phyloP scores from a whole-genome alignment of 2,113 vertebrate species.

The Sander vitreus region DNA sequence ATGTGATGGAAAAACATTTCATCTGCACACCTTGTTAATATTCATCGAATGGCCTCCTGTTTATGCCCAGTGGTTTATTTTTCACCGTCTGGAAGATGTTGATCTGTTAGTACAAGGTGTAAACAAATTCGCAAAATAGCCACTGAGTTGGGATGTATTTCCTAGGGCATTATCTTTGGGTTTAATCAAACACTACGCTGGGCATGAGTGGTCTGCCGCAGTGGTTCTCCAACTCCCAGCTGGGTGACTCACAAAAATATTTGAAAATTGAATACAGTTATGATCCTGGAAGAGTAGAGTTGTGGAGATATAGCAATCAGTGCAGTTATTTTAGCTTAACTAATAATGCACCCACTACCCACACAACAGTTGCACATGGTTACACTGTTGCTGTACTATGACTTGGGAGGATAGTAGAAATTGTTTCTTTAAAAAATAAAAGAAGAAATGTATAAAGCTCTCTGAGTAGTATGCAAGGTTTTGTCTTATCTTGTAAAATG shows the following conservation, averaged over 20 bases:
- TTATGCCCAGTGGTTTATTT: slow-evolving; percentile 13
- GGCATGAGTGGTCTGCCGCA: neutral
- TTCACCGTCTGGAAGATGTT: slow-evolving; percentile 4
- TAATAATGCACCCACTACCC: neutral
- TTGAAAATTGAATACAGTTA: neutral
- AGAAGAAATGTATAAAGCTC: neutral
- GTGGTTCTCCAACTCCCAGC: neutral
- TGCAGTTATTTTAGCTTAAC: slow-evolving; percentile 23
- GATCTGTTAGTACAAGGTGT: neutral
- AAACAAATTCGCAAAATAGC: slow-evolving; percentile 14
- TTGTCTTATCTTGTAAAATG: neutral
- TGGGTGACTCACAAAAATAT: neutral
- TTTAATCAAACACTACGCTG: neutral
- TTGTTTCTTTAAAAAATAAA: neutral
- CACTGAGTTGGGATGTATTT: slow-evolving; percentile 8
- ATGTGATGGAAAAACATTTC: neutral
- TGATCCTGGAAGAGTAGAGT: neutral
- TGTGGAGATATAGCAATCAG: neutral
- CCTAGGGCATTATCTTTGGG: slow-evolving; percentile 4
- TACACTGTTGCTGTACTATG: neutral
- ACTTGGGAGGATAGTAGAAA: neutral
- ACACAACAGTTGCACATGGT: neutral
- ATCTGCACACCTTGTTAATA: slow-evolving; percentile 30
- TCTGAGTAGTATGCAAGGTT: neutral
- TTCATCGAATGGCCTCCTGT: slow-evolving; percentile 1